phyloP scores from a whole-genome alignment of 1,140 invertebrate species.

The Leptinotarsa texana region DNA sequence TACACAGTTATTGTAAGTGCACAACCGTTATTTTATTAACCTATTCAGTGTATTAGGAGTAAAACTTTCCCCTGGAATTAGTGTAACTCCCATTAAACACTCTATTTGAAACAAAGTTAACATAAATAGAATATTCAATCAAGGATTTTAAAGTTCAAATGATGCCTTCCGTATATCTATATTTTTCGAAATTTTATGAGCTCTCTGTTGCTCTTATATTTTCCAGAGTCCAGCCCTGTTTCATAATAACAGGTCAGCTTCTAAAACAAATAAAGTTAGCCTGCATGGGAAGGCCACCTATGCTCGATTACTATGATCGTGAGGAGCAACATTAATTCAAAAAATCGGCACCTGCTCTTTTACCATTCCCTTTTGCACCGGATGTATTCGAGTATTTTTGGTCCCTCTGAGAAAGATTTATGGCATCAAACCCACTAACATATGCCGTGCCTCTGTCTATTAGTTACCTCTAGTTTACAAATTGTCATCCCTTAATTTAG shows the following conservation, averaged over 20 bases:
- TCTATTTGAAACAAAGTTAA: too few species aligned
- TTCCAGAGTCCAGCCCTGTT: background rate
- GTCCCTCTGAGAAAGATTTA: constrained; percentile 21
- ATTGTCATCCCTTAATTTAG: constrained; percentile 30
- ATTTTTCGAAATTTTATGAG: too few species aligned
- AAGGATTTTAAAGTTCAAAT: too few species aligned
- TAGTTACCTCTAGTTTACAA: constrained; percentile 24
- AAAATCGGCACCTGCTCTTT: constrained; percentile 41
- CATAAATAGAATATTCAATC: too few species aligned
- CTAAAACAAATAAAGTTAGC: constrained; percentile 36
- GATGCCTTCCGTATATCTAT: too few species aligned
- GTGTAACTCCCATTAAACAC: too few species aligned
- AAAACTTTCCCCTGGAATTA: too few species aligned
- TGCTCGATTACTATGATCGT: constrained; percentile 37
- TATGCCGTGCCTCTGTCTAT: constrained; percentile 17
- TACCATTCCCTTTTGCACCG: constrained; percentile 14
- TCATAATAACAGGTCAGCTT: background rate
- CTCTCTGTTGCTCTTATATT: too few species aligned
- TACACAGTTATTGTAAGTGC: too few species aligned
- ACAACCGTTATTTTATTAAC: too few species aligned
- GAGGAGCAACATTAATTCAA: constrained; percentile 41
- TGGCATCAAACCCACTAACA: constrained; percentile 11
- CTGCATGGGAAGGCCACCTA: constrained; percentile 35
- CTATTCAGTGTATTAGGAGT: too few species aligned
- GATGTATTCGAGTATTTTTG: constrained; percentile 30